These are phyloP conservation scores for Pocillopora meandrina DNA, from an alignment of 92 coral and sea anemone species.

Conservation along the genomic window DNA sequence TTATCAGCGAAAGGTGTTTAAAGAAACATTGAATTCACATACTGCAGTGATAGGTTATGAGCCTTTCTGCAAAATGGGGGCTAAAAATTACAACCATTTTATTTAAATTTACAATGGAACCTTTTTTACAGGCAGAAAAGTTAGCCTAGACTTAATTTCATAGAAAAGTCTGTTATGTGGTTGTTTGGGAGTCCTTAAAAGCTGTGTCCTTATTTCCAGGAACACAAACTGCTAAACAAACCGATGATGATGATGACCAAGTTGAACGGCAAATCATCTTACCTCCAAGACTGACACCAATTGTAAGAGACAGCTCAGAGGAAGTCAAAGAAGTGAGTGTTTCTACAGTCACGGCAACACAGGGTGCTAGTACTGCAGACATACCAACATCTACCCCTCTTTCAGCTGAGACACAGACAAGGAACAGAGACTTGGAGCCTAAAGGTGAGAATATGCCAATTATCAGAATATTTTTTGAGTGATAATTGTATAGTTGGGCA, in stretches of 20 bases:
- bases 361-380: constrained; percentile 73
- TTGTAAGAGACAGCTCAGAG: constrained; percentile 31
- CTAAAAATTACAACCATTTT: too few relatives aligned
- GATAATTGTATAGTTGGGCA: background rate
- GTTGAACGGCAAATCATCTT: constrained; percentile 56
- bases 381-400: constrained; percentile 56
- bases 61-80: too few relatives aligned
- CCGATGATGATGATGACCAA: constrained; percentile 55
- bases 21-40: too few relatives aligned
- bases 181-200: too few relatives aligned
- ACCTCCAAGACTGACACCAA: constrained; percentile 49
- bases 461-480: background rate
- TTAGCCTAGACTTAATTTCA: too few relatives aligned
- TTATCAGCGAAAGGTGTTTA: too few relatives aligned
- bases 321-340: constrained; percentile 58
- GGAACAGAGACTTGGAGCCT: constrained; percentile 86
- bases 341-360: constrained; percentile 70
- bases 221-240: constrained; percentile 72
- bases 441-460: constrained; percentile 46
- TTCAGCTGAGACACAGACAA: constrained; percentile 81
- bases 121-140: too few relatives aligned
- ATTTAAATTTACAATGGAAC: too few relatives aligned
- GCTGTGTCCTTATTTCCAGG: constrained; percentile 38
- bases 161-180: too few relatives aligned
- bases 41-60: too few relatives aligned